phyloP scores from a whole-genome alignment of 2,888 invertebrate species.

The Mimachlamys varia region DNA sequence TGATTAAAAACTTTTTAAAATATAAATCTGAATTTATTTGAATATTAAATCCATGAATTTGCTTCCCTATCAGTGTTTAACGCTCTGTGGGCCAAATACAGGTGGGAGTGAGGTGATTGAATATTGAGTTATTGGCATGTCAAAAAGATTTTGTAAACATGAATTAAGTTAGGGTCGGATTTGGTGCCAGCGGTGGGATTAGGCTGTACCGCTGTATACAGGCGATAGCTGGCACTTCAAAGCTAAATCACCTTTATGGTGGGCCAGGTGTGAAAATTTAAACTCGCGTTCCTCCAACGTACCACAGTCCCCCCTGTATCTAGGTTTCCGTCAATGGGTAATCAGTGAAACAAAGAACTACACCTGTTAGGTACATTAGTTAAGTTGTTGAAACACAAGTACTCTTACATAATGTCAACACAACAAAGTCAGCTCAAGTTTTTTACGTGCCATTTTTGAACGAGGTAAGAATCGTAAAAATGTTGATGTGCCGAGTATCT shows the following conservation, averaged over 20 bases:
- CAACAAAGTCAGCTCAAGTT: not conserved
- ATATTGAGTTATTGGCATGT: slow-evolving; percentile 34
- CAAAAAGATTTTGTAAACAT: slow-evolving; percentile 34
- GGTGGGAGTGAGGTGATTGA: slow-evolving; percentile 21
- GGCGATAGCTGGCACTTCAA: slow-evolving; percentile 29
- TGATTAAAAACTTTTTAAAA: not conserved
- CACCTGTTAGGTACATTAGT: slow-evolving; percentile 26
- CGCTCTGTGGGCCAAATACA: slow-evolving; percentile 29
- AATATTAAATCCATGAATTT: slow-evolving; percentile 34
- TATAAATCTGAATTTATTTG: slow-evolving; percentile 12
- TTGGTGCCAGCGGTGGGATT: not conserved
- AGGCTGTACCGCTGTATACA: not conserved
- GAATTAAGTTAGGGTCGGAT: slow-evolving; percentile 31
- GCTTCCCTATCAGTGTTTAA: not conserved
- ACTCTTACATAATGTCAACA: slow-evolving; percentile 27
- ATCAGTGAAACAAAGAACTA: slow-evolving; percentile 31
- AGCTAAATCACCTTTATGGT: slow-evolving; percentile 36
- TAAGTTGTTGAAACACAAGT: slow-evolving; percentile 5
- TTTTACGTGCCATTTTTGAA: slow-evolving; percentile 31
- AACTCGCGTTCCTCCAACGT: not conserved
- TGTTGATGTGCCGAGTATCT: slow-evolving; percentile 14
- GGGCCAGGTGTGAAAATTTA: slow-evolving; percentile 36
- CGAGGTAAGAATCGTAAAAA: slow-evolving; percentile 9
- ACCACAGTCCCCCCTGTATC: slow-evolving; percentile 23
- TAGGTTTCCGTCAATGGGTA: not conserved